Evolutionary conservation across 2,888 invertebrate genomes (phyloP).

Genomic region (Achlya flavicornis): DNA sequence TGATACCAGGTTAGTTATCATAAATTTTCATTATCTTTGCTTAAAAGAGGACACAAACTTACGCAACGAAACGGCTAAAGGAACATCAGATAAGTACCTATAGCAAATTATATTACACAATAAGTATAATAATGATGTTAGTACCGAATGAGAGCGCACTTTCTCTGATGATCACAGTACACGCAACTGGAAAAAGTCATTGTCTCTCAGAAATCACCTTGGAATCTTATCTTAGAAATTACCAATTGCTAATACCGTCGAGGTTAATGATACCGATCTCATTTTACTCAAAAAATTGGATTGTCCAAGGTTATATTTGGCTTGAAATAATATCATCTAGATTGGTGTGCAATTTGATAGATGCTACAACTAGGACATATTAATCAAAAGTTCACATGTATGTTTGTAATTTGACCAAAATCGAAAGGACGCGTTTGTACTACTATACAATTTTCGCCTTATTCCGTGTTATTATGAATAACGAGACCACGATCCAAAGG

Average conservation of each 20-base stretch:
- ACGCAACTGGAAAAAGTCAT: neutral
- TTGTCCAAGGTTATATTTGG: neutral
- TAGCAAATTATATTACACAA: conserved; percentile 12
- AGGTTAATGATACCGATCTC: neutral
- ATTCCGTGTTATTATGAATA: too few relatives aligned
- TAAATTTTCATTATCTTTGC: conserved; percentile 15
- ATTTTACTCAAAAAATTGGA: neutral
- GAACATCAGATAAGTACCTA: neutral
- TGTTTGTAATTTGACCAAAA: too few relatives aligned
- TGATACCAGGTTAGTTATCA: neutral
- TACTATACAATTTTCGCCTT: too few relatives aligned
- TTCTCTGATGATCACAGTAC: conserved; percentile 22
- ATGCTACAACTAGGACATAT: neutral
- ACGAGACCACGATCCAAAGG: too few relatives aligned
- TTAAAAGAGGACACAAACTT: neutral
- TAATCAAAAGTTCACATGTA: too few relatives aligned
- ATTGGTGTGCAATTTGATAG: neutral
- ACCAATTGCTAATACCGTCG: neutral
- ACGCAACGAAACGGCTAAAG: neutral
- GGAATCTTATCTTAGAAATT: neutral
- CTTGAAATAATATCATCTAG: neutral
- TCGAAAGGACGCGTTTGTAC: too few relatives aligned
- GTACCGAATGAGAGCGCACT: conserved; percentile 20
- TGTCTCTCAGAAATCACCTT: neutral
- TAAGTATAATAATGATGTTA: conserved; percentile 13